A percentile compares a stretch with the other conserved stretches of the same genome.
phyloP scores from a whole-genome alignment of 2,797 vertebrate species.

The Meda fulgida region DNA sequence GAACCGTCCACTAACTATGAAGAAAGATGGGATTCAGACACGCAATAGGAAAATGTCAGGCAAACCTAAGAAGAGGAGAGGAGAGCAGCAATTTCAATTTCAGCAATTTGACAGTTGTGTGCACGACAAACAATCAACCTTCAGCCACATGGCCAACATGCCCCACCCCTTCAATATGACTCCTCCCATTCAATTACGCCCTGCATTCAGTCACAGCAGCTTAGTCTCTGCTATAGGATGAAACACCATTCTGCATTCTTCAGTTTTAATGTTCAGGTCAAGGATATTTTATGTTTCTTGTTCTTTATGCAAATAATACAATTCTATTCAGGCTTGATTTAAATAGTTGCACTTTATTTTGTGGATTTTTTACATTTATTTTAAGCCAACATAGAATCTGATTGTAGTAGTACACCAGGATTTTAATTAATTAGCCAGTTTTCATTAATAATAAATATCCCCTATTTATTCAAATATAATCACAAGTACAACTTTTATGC shows the following conservation, averaged over 20 bases:
- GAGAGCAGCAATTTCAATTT: slow-evolving; percentile 78
- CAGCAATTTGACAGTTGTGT: slow-evolving; percentile 92
- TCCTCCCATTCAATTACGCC: slow-evolving; percentile 93
- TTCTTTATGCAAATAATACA: slow-evolving; percentile 9
- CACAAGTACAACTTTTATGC: not conserved
- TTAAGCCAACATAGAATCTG: not conserved
- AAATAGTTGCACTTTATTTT: slow-evolving; percentile 56
- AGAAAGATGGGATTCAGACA: slow-evolving; percentile 98
- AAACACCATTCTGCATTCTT: slow-evolving; percentile 47
- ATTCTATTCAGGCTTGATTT: slow-evolving; percentile 6
- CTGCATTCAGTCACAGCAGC: slow-evolving; percentile 92
- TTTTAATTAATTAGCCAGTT: not conserved
- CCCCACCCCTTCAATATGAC: slow-evolving; percentile 73
- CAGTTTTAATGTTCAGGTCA: not conserved
- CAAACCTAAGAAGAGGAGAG: slow-evolving; percentile 93
- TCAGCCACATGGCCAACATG: slow-evolving; percentile 94
- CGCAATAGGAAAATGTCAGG: slow-evolving; percentile 98
- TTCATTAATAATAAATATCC: slow-evolving; percentile 5
- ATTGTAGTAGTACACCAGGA: not conserved
- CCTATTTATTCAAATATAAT: slow-evolving; percentile 26
- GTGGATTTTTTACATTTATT: not conserved
- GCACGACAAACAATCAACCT: slow-evolving; percentile 91
- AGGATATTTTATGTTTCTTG: not conserved
- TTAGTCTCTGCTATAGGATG: slow-evolving; percentile 98
- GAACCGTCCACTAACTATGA: slow-evolving; percentile 98